Conservation (phyloP, 2,888 invertebrate genomes). For the Aproaerema taeniolella region DNA sequence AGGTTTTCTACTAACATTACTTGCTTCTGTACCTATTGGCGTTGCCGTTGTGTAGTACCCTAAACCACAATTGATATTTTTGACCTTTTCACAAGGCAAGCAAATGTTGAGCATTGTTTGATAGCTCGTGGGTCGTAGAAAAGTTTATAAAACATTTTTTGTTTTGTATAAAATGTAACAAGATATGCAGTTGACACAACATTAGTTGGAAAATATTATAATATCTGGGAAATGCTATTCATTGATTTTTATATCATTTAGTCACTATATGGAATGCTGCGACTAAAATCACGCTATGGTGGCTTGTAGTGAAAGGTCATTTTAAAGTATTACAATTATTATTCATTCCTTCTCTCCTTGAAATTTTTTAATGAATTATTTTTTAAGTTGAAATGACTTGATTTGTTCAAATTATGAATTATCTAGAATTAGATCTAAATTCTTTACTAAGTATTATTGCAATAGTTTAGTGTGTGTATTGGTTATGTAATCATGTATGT, state of each 20-base stretch:
- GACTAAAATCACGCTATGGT: not conserved
- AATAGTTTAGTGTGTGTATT: conserved; percentile 31
- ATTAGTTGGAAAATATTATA: no score
- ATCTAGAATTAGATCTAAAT: conserved; percentile 17
- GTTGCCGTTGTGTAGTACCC: no score
- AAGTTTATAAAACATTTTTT: no score
- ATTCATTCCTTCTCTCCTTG: conserved; percentile 32
- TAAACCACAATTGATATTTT: no score
- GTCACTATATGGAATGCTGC: no score
- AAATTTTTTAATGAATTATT: conserved; percentile 36
- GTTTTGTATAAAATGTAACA: no score
- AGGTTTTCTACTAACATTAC: not conserved
- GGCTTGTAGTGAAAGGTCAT: not conserved
- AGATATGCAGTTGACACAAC: no score
- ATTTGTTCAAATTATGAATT: conserved; percentile 45
- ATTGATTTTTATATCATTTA: no score
- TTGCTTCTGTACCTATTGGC: conserved; percentile 2
- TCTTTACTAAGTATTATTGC: conserved; percentile 20
- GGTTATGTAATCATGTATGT: conserved; percentile 55
- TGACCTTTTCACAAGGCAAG: no score
- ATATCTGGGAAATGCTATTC: no score
- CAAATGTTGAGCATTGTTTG: no score
- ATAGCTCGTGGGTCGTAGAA: no score
- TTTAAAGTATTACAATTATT: conserved; percentile 28
- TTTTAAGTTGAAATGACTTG: conserved; percentile 23